phyloP scores from a whole-genome alignment of 2,797 vertebrate genomes.

The Sebastes steindachneri region DNA sequence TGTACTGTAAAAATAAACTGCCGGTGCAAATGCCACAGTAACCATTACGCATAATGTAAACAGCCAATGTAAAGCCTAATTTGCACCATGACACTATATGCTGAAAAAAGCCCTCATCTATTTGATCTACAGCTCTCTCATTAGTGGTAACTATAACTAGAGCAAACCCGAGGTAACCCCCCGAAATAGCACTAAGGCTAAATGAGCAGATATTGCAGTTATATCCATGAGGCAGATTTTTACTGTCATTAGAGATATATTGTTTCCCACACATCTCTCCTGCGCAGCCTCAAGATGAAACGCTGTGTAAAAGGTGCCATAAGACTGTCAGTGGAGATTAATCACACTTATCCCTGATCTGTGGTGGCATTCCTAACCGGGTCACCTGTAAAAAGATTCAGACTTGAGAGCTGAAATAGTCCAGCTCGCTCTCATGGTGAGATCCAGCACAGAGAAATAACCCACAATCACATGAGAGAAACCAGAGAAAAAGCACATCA shows the following conservation, averaged over 20 bases:
- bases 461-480: constrained; percentile 4
- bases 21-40: neutral
- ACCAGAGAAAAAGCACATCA: neutral
- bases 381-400: constrained; percentile 63
- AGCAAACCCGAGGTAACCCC: constrained; percentile 26
- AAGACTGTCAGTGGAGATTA: constrained; percentile 58
- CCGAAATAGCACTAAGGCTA: constrained; percentile 40
- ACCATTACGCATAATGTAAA: constrained; percentile 26
- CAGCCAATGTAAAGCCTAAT: constrained; percentile 23
- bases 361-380: constrained; percentile 61
- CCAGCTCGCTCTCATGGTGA: constrained; percentile 3
- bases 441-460: neutral
- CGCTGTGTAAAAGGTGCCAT: constrained; percentile 52
- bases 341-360: constrained; percentile 66
- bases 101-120: constrained; percentile 17
- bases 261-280: constrained; percentile 72
- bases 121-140: constrained; percentile 23
- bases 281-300: constrained; percentile 55
- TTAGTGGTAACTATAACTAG: constrained; percentile 30
- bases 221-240: constrained; percentile 51
- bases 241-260: constrained; percentile 63
- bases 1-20: constrained; percentile 8
- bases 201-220: constrained; percentile 61
- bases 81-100: constrained; percentile 2
- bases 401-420: constrained; percentile 35